Evolutionary conservation across 2,888 invertebrate species (phyloP).

Genomic region (Rhagonycha fulva): DNA sequence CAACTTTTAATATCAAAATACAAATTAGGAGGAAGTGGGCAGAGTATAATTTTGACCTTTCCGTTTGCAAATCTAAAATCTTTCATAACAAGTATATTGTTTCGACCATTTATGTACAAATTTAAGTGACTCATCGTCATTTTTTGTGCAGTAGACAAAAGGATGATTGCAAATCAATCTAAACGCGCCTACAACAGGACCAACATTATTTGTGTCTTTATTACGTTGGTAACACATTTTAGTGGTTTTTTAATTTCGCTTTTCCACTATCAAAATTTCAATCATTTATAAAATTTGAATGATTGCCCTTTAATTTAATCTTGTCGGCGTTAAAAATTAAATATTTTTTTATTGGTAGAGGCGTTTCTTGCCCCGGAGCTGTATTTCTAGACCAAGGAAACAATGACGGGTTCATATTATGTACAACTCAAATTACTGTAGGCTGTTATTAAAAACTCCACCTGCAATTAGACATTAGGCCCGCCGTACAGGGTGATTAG

Average conservation of each 20-base stretch:
- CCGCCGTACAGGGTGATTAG: neutral
- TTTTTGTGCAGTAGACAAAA: neutral
- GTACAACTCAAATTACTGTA: neutral
- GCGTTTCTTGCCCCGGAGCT: neutral
- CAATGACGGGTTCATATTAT: neutral
- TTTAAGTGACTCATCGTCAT: neutral
- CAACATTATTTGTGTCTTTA: neutral
- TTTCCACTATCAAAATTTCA: neutral
- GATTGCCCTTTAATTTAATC: neutral
- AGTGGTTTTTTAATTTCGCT: neutral
- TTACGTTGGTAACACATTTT: neutral
- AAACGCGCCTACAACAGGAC: neutral
- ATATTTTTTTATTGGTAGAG: neutral
- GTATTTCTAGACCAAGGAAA: neutral
- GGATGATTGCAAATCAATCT: neutral
- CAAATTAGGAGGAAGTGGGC: neutral
- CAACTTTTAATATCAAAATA: neutral
- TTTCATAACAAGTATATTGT: neutral
- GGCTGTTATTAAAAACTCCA: neutral
- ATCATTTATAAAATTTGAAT: neutral
- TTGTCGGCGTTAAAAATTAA: neutral
- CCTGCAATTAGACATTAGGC: neutral
- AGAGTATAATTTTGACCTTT: neutral
- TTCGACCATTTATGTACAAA: neutral
- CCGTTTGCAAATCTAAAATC: neutral